Base-by-base conservation (phyloP, 2,888 invertebrate species). In the Microplitis manilae region DNA sequence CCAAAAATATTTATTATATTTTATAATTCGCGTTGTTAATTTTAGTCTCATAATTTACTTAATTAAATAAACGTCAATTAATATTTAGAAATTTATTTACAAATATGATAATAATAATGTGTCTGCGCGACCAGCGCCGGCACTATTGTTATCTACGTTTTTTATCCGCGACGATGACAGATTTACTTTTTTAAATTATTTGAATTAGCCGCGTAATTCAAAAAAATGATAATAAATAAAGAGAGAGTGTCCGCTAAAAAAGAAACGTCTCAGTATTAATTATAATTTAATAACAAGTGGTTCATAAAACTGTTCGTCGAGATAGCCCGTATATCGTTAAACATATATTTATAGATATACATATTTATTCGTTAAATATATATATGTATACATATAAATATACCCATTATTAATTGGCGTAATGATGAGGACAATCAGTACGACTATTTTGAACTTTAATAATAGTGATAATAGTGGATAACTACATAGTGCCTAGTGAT, bases 401-500 rank as follows among this genome's bases (percentile, higher is more conserved):
- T 30, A 30, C 30, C 30, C 50, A 13, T 50, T 13, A 50, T 50
- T 50, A 50, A 62, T 80, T 77, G 83, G 83, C 83, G 82, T 84
- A 83, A 87, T 85, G 86, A 86, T 81, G 83, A 85, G 83, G 85
- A 88, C 86, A 86, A 87, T 85, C 85, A 86, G 85, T 84, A 85
- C 83, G 81, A 85, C 86, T 85, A 84, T 83, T 82, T 79, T 69
- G 82, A 83, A 81, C 38, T 78, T 76, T 80, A 81, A 86, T 84
- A 85, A 84, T 87, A 88, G 86, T 87, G 85, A 87, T 87, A 87
- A 87, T 87, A 87, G 84, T 86, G 86, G 86, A 85, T 73, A 86
- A 80, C 87, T 87, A 87, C 87, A 82, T 87, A 87, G 85, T 87
- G 85, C 85, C 86, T 88, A 88, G 83, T 50, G 61, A 73, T 86